Evolutionary conservation across 2,113 vertebrate species (phyloP).

Genomic region (Pantherophis guttatus): DNA sequence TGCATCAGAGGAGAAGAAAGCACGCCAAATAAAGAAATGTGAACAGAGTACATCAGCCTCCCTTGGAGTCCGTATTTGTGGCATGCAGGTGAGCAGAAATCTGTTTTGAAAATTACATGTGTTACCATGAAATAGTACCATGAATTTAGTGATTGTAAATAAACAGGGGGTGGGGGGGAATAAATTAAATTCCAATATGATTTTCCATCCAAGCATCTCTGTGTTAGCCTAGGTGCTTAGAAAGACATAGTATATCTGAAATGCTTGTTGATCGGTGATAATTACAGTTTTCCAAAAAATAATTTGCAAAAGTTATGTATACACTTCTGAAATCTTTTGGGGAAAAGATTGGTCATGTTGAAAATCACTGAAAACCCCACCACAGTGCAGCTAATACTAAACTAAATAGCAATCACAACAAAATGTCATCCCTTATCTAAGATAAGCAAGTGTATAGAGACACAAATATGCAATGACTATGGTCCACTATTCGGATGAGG

Average conservation of each 20-base stretch:
- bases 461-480: background rate
- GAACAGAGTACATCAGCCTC: conserved; percentile 73
- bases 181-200: background rate
- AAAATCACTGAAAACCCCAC: background rate
- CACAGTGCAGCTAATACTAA: background rate
- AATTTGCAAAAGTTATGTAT: conserved; percentile 16
- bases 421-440: background rate
- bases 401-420: background rate
- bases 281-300: conserved; percentile 47
- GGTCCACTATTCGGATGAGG: background rate
- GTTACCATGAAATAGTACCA: background rate
- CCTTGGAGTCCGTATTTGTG: conserved; percentile 72
- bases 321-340: conserved; percentile 28
- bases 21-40: conserved; percentile 73
- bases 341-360: conserved; percentile 27
- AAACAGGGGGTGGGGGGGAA: accelerated
- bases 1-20: conserved; percentile 75
- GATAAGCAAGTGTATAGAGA: background rate
- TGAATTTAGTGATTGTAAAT: background rate
- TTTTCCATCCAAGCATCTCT: conserved; percentile 21
- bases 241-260: background rate
- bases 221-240: background rate
- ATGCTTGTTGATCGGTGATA: background rate
- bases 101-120: background rate
- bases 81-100: conserved; percentile 71